Percentiles rank a stretch among this genome's conserved stretches.
phyloP scores from a whole-genome alignment of 2,797 vertebrate species.

The Tachyglossus aculeatus region DNA sequence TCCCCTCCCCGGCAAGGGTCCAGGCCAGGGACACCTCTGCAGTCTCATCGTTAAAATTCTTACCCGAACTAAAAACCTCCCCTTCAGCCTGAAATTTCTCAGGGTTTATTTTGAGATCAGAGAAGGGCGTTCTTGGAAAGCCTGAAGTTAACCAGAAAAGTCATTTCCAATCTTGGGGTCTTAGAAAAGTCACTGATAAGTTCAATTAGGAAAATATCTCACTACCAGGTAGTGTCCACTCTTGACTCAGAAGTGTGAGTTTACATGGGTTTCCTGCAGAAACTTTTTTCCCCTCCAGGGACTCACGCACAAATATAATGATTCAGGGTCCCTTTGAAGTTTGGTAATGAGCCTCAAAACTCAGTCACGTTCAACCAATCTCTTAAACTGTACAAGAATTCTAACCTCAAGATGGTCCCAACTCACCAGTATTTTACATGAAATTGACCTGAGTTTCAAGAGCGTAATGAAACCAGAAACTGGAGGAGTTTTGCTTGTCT shows the following conservation, averaged over 20 bases:
- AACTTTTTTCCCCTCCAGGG: conserved; percentile 16
- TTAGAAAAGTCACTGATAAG: conserved; percentile 28
- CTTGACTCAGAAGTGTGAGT: conserved; percentile 10
- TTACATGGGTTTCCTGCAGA: conserved; percentile 42
- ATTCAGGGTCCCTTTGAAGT: conserved; percentile 35
- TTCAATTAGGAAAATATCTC: conserved; percentile 45
- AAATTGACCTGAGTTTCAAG: conserved; percentile 58
- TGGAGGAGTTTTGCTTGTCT: conserved; percentile 58
- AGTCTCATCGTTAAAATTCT: not conserved
- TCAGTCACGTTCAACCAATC: conserved; percentile 6
- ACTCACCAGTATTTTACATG: conserved; percentile 39
- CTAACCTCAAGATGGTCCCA: conserved; percentile 51
- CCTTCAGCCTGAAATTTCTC: conserved; percentile 49
- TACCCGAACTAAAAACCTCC: not conserved
- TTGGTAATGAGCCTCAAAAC: not conserved
- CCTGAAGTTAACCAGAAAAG: conserved; percentile 53
- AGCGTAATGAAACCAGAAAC: conserved; percentile 58
- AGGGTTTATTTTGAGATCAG: conserved; percentile 38
- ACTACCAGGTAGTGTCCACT: conserved; percentile 21
- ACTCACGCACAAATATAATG: conserved; percentile 1
- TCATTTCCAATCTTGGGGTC: conserved; percentile 35
- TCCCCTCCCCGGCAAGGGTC: no score
- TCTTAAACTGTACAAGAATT: no score
- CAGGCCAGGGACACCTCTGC: no score
- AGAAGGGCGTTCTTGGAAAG: conserved; percentile 58